A percentile compares a stretch with the other conserved stretches of the same genome.
Conservation (phyloP, 2,113 vertebrate genomes). For the Ptyas mucosa region DNA sequence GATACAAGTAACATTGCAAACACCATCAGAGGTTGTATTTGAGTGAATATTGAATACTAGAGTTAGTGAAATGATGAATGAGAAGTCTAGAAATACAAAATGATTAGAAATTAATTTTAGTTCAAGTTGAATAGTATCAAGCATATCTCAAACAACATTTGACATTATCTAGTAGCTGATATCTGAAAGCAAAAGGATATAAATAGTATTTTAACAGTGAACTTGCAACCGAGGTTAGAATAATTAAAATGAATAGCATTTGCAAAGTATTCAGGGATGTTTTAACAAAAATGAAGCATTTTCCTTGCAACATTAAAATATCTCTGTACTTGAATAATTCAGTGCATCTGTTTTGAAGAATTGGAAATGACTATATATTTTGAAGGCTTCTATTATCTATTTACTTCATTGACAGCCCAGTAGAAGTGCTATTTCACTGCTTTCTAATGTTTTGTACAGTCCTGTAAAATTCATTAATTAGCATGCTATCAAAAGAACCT, state of each 20-base stretch:
- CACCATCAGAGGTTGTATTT: background rate
- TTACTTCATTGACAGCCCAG: background rate
- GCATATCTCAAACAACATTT: background rate
- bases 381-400: background rate
- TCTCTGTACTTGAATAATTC: background rate
- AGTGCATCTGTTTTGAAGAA: background rate
- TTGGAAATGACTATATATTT: background rate
- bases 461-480: background rate
- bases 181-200: background rate
- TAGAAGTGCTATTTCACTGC: background rate
- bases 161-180: background rate
- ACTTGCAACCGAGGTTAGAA: background rate
- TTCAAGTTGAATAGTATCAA: background rate
- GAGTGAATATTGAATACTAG: background rate
- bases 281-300: background rate
- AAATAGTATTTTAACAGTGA: background rate
- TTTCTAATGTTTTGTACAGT: background rate
- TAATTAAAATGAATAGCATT: background rate
- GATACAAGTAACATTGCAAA: background rate
- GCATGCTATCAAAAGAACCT: background rate
- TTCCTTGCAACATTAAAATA: background rate
- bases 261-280: background rate
- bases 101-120: constrained; percentile 9
- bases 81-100: background rate
- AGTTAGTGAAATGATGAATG: background rate